Conservation (phyloP, 1,140 invertebrate genomes). For the Papilio xuthus region DNA sequence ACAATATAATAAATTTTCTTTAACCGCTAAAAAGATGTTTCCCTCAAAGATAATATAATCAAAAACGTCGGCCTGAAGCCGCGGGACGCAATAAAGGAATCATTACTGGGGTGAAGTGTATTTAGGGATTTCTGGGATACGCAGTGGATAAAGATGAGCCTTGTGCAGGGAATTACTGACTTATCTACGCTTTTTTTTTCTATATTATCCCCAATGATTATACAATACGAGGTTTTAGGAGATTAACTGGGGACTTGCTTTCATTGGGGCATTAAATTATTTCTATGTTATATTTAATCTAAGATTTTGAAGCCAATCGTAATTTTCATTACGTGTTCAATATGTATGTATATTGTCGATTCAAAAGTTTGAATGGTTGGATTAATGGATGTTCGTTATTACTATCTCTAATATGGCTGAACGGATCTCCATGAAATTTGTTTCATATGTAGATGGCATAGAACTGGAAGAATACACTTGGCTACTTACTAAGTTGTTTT, state of each 20-base stretch:
- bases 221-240: slow-evolving; percentile 33
- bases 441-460: too few species aligned
- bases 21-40: slow-evolving; percentile 37
- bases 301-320: neutral
- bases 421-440: too few species aligned
- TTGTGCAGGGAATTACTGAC: slow-evolving; percentile 46
- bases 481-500: too few species aligned
- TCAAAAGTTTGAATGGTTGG: too few species aligned
- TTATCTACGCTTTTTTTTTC: slow-evolving; percentile 33
- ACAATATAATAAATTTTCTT: slow-evolving; percentile 38
- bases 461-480: too few species aligned
- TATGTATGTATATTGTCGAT: too few species aligned
- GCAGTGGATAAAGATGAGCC: slow-evolving; percentile 41
- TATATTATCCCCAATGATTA: slow-evolving; percentile 37
- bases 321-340: too few species aligned
- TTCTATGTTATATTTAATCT: neutral
- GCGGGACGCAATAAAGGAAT: slow-evolving; percentile 50
- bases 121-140: slow-evolving; percentile 47
- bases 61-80: slow-evolving; percentile 44
- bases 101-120: slow-evolving; percentile 47
- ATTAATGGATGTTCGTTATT: too few species aligned
- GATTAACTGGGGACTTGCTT: slow-evolving; percentile 31
- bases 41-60: slow-evolving; percentile 47
- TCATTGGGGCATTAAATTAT: neutral
- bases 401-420: too few species aligned